phyloP scores from a whole-genome alignment of 1,140 invertebrate genomes.

The Dufourea novaeangliae region DNA sequence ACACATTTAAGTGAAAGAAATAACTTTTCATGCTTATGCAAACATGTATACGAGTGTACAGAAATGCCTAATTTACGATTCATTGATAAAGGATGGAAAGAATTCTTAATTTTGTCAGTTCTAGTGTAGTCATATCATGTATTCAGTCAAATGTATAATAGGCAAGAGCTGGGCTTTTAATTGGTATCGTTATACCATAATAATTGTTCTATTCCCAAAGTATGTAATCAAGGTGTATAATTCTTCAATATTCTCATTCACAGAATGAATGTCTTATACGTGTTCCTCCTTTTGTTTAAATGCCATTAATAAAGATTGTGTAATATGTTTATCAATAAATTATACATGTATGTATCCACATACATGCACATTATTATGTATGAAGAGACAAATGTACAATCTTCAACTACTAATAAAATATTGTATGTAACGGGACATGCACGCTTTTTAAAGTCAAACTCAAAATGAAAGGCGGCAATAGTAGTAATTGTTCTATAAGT shows the following conservation, averaged over 20 bases:
- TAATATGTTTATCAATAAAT: slow-evolving; percentile 34
- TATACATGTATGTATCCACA: slow-evolving; percentile 11
- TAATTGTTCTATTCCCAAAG: slow-evolving; percentile 16
- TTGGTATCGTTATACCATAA: slow-evolving; percentile 33
- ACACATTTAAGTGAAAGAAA: not conserved
- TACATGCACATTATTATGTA: not conserved
- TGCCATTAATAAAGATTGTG: slow-evolving; percentile 43
- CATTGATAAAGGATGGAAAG: not conserved
- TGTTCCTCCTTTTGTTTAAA: slow-evolving; percentile 43
- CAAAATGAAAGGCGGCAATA: slow-evolving; percentile 1
- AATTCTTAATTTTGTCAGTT: not conserved
- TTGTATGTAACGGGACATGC: slow-evolving; percentile 11
- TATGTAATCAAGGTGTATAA: not conserved
- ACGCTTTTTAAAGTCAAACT: not conserved
- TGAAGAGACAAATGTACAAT: slow-evolving; percentile 8
- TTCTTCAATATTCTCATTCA: not conserved
- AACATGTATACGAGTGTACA: slow-evolving; percentile 13
- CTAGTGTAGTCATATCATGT: too few species aligned
- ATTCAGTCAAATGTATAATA: too few species aligned
- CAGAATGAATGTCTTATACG: not conserved
- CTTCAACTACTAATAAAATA: not conserved
- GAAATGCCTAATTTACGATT: slow-evolving; percentile 10
- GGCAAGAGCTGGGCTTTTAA: slow-evolving; percentile 20
- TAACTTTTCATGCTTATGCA: slow-evolving; percentile 24
- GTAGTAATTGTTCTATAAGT: not conserved